Percentiles rank a stretch among this genome's conserved stretches.
These are phyloP conservation scores for Hypotaenidia okinawae DNA, from an alignment of 2,797 vertebrate genomes.

Conservation along the genomic window DNA sequence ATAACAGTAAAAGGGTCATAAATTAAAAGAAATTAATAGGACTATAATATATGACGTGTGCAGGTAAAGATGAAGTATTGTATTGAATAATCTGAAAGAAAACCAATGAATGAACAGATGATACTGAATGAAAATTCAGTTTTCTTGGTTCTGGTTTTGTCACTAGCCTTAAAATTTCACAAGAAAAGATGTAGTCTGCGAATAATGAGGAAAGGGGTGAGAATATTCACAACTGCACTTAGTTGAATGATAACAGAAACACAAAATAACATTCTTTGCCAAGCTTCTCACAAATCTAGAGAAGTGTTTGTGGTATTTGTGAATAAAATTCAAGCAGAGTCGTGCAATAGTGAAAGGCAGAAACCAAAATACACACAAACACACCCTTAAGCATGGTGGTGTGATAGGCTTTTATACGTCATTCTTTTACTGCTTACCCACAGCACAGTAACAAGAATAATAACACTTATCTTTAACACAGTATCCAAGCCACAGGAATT, in stretches of 20 bases:
- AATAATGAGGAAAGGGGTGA: conserved; percentile 20
- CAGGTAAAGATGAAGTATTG: not conserved
- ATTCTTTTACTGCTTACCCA: not conserved
- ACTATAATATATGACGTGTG: not conserved
- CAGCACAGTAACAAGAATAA: not conserved
- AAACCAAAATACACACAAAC: not conserved
- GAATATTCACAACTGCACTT: not conserved
- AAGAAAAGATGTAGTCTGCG: not conserved
- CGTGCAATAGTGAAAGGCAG: not conserved
- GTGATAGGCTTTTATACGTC: not conserved
- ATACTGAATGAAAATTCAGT: not conserved
- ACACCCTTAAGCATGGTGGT: not conserved
- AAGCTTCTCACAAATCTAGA: not conserved
- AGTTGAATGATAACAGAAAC: not conserved
- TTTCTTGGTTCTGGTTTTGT: not conserved
- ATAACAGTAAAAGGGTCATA: not conserved
- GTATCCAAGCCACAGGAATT: not conserved
- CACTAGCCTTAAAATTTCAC: not conserved
- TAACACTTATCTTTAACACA: not conserved
- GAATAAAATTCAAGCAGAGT: not conserved
- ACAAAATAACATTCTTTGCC: not conserved
- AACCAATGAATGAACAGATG: not conserved
- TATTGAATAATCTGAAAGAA: not conserved
- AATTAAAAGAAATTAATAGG: not conserved
- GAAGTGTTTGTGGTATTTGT: not conserved